phyloP scores from a whole-genome alignment of 2,888 invertebrate genomes.

The Protonemura montana region DNA sequence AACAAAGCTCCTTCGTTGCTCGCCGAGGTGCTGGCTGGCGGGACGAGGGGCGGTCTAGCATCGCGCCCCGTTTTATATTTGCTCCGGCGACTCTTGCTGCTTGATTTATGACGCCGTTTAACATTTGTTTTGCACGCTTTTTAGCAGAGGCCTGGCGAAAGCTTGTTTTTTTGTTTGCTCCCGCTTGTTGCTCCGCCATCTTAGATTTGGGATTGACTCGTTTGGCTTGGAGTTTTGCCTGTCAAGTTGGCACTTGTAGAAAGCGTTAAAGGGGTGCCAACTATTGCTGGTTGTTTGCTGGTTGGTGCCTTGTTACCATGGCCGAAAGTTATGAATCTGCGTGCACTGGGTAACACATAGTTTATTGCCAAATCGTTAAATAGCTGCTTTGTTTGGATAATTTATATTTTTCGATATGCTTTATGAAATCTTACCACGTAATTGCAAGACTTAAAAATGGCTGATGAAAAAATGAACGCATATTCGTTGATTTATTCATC shows the following conservation, averaged over 20 bases:
- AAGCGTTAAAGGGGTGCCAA: too few relatives aligned
- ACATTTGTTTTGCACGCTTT: conserved; percentile 3
- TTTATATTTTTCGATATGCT: too few relatives aligned
- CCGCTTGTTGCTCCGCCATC: background rate
- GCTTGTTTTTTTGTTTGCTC: background rate
- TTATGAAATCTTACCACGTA: too few relatives aligned
- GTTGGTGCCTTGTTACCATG: too few relatives aligned
- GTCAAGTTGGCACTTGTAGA: background rate
- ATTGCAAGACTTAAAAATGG: too few relatives aligned
- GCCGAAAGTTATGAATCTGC: too few relatives aligned
- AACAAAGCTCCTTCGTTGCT: background rate
- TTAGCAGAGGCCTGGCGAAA: background rate
- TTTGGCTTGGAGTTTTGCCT: background rate
- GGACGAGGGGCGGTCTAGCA: background rate
- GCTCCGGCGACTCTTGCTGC: background rate
- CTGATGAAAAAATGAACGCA: too few relatives aligned
- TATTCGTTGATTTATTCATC: too few relatives aligned
- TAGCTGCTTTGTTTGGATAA: too few relatives aligned
- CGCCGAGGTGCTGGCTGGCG: background rate
- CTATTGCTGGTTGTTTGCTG: too few relatives aligned
- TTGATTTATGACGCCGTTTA: conserved; percentile 7
- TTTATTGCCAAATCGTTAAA: too few relatives aligned
- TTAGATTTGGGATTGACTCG: background rate
- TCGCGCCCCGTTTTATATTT: background rate
- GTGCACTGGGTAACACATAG: too few relatives aligned